Evolutionary conservation across 2,888 invertebrate species (phyloP), one percentile per base, ranked within the genome.

Genomic region (Orthosia cruda): DNA sequence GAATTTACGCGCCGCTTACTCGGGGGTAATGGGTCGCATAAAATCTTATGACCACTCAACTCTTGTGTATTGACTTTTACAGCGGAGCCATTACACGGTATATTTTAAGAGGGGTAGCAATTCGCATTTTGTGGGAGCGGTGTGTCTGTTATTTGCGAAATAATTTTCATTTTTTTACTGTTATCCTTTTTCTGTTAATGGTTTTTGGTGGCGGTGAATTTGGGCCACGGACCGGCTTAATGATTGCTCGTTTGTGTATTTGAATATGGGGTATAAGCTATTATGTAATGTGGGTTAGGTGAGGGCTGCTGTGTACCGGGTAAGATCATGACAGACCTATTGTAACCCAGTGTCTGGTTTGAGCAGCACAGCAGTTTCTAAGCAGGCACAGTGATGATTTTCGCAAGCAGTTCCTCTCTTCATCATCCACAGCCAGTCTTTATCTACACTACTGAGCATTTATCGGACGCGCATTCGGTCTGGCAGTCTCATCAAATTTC

Each of bases 1-100:
- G 96, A 96, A 96, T 96, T 96, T 97, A 97, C 96, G 96, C 92
- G 90, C 91, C 96, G 95, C 94, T 96, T 95, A 94, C 91, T 91
- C 92, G 85, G 80, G 91, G 91, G 94, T 96, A 96, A 97, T 95
- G 96, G 94, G 80, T 82, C 90, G 88, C 94, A 94, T 97, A 96
- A 97, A 97, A 96, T 95, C 92, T 96, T 94, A 96, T 93, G 93
- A 93, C 94, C 95, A 96, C 96, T 96, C 95, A 85, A 91, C 90
- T 93, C 92, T 94, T 95, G 94, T 93, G 95, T 95, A 95, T 96
- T 95, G 96, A 96, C 94, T 95, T 94, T 95, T 93, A 93, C 92
- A 88, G 90, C 77, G 88, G 82, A 84, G 88, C 90, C 88, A 84
- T 88, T 87, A 83, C 84, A 69, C 83, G 69, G 82, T 89, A 80